A percentile compares a stretch with the other conserved stretches of the same genome.
Conservation (phyloP, 2,113 vertebrate genomes). For the Mormyrus iriodes region DNA sequence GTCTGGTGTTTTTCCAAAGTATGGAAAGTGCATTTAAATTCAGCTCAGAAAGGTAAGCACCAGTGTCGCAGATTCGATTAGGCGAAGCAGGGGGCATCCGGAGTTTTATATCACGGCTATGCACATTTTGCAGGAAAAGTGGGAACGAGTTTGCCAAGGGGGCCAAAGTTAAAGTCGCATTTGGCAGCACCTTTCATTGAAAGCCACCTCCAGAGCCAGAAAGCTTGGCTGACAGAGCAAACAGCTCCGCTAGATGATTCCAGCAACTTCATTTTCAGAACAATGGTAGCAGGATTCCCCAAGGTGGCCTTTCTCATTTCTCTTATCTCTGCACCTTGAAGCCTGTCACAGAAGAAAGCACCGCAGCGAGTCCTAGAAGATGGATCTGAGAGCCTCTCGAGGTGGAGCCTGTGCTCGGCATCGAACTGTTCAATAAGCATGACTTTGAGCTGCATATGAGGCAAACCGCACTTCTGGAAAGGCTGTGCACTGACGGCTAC, state of each 20-base stretch:
- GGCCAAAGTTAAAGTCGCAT: slow-evolving; percentile 21
- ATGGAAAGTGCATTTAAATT: background rate
- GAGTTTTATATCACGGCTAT: background rate
- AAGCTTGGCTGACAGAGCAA: slow-evolving; percentile 39
- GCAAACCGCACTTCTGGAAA: slow-evolving; percentile 31
- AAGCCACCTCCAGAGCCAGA: slow-evolving; percentile 11
- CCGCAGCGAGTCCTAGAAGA: slow-evolving; percentile 36
- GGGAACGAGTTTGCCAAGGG: slow-evolving; percentile 10
- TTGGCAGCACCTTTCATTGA: slow-evolving; percentile 29
- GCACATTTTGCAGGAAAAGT: background rate
- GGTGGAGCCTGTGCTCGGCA: slow-evolving; percentile 45
- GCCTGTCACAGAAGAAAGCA: slow-evolving; percentile 49
- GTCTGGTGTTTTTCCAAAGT: background rate
- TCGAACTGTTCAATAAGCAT: slow-evolving; percentile 54
- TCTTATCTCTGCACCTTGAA: slow-evolving; percentile 60
- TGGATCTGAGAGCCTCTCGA: slow-evolving; percentile 50
- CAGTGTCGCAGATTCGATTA: background rate
- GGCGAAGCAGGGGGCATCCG: background rate
- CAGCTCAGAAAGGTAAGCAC: background rate
- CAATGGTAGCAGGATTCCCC: slow-evolving; percentile 40
- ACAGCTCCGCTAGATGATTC: slow-evolving; percentile 37
- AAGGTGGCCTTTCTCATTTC: slow-evolving; percentile 57
- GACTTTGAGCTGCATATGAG: slow-evolving; percentile 47
- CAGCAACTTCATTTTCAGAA: slow-evolving; percentile 43
- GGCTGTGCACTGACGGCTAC: slow-evolving; percentile 34